These are phyloP conservation scores for Pangasianodon hypophthalmus DNA, from an alignment of 2,113 vertebrate species.

Conservation along the genomic window DNA sequence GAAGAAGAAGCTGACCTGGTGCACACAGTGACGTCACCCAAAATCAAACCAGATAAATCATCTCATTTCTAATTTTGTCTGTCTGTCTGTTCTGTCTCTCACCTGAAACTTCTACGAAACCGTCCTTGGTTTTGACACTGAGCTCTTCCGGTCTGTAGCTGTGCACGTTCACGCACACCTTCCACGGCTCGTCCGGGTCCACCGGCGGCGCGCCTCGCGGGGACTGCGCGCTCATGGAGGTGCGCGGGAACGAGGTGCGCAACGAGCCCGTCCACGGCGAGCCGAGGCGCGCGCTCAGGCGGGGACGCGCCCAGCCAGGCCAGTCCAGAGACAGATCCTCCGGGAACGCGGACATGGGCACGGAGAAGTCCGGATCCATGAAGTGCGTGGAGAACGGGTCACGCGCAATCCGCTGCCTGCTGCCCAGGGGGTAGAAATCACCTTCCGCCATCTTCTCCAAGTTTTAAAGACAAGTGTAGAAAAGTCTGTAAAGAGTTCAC, in stretches of 20 bases:
- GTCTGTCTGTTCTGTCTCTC: slow-evolving; percentile 59
- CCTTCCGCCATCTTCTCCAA: slow-evolving; percentile 86
- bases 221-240: slow-evolving; percentile 74
- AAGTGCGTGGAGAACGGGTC: slow-evolving; percentile 90
- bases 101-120: slow-evolving; percentile 97
- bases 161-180: slow-evolving; percentile 98
- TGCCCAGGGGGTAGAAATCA: slow-evolving; percentile 79
- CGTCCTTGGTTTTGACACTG: slow-evolving; percentile 90
- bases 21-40: neutral
- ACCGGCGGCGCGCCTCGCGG: slow-evolving; percentile 76
- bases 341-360: slow-evolving; percentile 85
- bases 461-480: neutral
- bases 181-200: slow-evolving; percentile 89
- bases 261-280: slow-evolving; percentile 82
- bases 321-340: slow-evolving; percentile 89
- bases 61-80: neutral
- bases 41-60: neutral
- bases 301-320: slow-evolving; percentile 91
- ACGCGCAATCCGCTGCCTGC: slow-evolving; percentile 78
- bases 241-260: slow-evolving; percentile 79
- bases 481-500: neutral
- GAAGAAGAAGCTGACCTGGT: neutral
- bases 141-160: slow-evolving; percentile 93
- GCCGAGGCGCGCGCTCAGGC: slow-evolving; percentile 78
- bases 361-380: slow-evolving; percentile 92